These are phyloP conservation scores for Danionella cerebrum DNA, from an alignment of 2,113 vertebrate genomes.

Conservation along the genomic window DNA sequence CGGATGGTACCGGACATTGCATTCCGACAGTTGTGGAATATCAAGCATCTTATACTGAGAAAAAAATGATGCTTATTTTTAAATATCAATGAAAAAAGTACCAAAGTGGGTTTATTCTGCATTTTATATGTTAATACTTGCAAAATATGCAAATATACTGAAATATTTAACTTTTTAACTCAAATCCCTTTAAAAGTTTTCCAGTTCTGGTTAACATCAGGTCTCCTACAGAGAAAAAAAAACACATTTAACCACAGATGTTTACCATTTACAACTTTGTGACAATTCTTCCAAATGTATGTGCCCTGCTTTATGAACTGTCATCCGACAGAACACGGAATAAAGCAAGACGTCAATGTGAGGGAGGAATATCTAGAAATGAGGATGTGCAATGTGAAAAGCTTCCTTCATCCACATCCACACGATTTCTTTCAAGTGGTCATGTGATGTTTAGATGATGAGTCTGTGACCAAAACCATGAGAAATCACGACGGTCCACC, in stretches of 20 bases:
- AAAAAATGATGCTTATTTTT: too few relatives aligned
- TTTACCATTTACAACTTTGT: not conserved
- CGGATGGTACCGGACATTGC: too few relatives aligned
- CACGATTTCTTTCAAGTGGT: not conserved
- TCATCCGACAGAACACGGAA: not conserved
- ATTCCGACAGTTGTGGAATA: too few relatives aligned
- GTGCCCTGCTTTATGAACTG: not conserved
- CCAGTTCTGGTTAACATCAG: not conserved
- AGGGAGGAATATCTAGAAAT: not conserved
- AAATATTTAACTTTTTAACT: too few relatives aligned
- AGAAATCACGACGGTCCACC: not conserved
- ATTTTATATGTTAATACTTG: not conserved
- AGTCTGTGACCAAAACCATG: not conserved
- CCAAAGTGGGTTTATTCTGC: too few relatives aligned
- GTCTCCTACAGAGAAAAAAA: not conserved
- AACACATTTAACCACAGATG: not conserved
- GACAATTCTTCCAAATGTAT: not conserved
- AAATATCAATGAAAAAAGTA: too few relatives aligned
- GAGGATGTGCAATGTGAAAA: too few relatives aligned
- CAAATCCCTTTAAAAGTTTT: not conserved
- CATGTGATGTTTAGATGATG: not conserved
- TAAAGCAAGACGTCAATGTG: not conserved
- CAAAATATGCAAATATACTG: not conserved
- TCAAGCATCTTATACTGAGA: too few relatives aligned
- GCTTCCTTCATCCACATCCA: not conserved